These are phyloP conservation scores for Erebia aethiops DNA, from an alignment of 2,888 invertebrate species.

Conservation along the genomic window DNA sequence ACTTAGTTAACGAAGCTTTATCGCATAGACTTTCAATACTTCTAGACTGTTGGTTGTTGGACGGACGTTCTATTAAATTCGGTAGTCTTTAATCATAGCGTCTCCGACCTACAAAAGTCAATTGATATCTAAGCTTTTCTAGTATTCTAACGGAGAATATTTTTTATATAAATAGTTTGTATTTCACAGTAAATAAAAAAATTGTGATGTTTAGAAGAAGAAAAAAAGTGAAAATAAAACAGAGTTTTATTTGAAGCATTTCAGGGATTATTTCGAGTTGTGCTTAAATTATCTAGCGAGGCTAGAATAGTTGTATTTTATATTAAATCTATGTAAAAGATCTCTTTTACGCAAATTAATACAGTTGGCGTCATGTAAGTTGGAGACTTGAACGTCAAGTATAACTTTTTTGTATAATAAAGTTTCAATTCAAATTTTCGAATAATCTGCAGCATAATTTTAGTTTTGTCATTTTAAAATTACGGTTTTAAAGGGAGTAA, in stretches of 20 bases:
- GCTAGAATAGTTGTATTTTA: conserved; percentile 60
- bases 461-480: too few species aligned
- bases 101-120: conserved; percentile 67
- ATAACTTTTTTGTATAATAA: background rate
- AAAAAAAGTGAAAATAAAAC: conserved; percentile 64
- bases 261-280: conserved; percentile 75
- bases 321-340: conserved; percentile 49
- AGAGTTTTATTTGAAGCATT: conserved; percentile 82
- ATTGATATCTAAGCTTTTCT: conserved; percentile 65
- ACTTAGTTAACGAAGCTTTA: background rate
- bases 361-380: conserved; percentile 1
- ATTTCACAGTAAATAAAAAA: conserved; percentile 69
- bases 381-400: background rate
- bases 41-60: background rate
- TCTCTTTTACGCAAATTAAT: conserved; percentile 53
- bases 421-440: too few species aligned
- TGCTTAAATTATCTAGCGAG: conserved; percentile 73
- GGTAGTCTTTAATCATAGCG: conserved; percentile 53
- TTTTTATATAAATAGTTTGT: conserved; percentile 70
- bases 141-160: conserved; percentile 66
- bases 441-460: too few species aligned
- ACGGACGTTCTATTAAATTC: conserved; percentile 33
- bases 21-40: background rate
- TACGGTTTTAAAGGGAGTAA: too few species aligned
- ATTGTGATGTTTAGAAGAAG: conserved; percentile 66